A percentile compares a stretch with the other conserved stretches of the same genome.
Evolutionary conservation across 2,888 invertebrate species (phyloP).

Genomic region (Drosophila melanocephala): DNA sequence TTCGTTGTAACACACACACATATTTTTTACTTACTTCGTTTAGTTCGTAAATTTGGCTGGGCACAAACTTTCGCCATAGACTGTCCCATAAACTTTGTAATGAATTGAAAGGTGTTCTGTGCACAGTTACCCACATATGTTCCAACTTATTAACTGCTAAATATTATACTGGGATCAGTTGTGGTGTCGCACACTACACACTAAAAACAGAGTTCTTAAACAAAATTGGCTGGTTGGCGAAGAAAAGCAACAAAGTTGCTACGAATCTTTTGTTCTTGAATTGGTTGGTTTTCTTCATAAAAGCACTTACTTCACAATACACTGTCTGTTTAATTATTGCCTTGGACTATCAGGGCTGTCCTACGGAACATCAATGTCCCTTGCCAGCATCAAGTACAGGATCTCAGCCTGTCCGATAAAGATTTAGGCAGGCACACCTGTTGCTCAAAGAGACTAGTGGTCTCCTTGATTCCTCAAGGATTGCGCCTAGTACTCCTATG

Average conservation of each 20-base stretch:
- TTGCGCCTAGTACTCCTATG: neutral
- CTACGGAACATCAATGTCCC: neutral
- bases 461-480: neutral
- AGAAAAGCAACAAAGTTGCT: neutral
- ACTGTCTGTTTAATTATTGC: neutral
- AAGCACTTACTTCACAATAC: neutral
- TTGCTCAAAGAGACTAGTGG: neutral
- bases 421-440: neutral
- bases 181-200: slow-evolving; percentile 9
- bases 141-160: slow-evolving; percentile 36
- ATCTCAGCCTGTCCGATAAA: no score
- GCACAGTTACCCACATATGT: slow-evolving; percentile 28
- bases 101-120: slow-evolving; percentile 75
- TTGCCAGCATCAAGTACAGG: neutral
- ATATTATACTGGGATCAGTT: slow-evolving; percentile 19
- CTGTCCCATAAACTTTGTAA: slow-evolving; percentile 69
- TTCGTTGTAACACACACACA: slow-evolving; percentile 50
- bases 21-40: slow-evolving; percentile 44
- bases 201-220: slow-evolving; percentile 13
- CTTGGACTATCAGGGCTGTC: neutral
- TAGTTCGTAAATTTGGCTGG: slow-evolving; percentile 52
- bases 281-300: neutral
- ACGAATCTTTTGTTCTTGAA: neutral
- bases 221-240: neutral
- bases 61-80: slow-evolving; percentile 47